Percentiles rank a stretch among this genome's conserved stretches.
Evolutionary conservation across 2,888 invertebrate species (phyloP).

Genomic region (Plagodis pulveraria): DNA sequence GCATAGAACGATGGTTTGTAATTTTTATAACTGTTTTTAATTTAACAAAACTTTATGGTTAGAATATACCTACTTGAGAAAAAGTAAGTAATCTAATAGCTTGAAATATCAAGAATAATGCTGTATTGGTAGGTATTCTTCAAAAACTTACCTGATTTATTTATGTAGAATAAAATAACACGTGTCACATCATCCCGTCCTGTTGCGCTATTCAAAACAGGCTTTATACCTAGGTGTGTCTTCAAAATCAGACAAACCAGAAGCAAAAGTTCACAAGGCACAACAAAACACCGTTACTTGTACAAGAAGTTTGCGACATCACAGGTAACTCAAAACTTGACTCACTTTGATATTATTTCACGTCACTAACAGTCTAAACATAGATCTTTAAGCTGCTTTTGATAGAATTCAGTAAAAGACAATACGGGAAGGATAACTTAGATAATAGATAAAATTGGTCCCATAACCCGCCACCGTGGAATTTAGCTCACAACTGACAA

Average conservation of each 20-base stretch:
- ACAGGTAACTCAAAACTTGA: slow-evolving; percentile 31
- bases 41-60: neutral
- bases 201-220: slow-evolving; percentile 55
- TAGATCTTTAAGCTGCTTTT: slow-evolving; percentile 2
- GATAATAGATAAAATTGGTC: slow-evolving; percentile 14
- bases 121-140: too few relatives aligned
- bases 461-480: slow-evolving; percentile 57
- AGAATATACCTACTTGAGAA: neutral
- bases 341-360: slow-evolving; percentile 38
- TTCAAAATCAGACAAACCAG: slow-evolving; percentile 61
- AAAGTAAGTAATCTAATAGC: neutral
- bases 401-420: slow-evolving; percentile 12
- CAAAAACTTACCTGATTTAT: slow-evolving; percentile 27
- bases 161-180: slow-evolving; percentile 50
- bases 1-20: neutral
- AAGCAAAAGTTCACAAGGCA: slow-evolving; percentile 59
- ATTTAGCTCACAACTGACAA: slow-evolving; percentile 67
- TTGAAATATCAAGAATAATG: too few relatives aligned
- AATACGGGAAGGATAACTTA: slow-evolving; percentile 19
- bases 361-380: slow-evolving; percentile 13
- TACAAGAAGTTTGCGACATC: slow-evolving; percentile 41
- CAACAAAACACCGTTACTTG: slow-evolving; percentile 41
- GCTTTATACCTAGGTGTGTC: slow-evolving; percentile 65
- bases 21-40: slow-evolving; percentile 4
- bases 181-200: slow-evolving; percentile 63